Evolutionary conservation across 2,797 vertebrate species (phyloP), one percentile per base, ranked within the genome.

Genomic region (Sebastes cheni): DNA sequence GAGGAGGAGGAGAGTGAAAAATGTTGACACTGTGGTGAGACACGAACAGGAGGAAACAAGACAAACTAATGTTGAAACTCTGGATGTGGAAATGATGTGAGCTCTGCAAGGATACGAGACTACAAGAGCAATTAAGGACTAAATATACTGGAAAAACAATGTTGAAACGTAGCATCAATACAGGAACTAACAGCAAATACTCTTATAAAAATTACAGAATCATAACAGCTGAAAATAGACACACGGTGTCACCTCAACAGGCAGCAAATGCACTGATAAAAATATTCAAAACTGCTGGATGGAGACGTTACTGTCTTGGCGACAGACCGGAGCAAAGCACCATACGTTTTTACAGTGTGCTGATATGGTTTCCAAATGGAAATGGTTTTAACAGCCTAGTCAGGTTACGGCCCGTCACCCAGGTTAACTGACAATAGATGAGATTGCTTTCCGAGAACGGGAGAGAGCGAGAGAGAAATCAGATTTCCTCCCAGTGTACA

Each of bases 351-450:
- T 32, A 61, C 69, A 56, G 62, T 2, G 36, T 22, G 50, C 67
- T 30, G 75, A 79, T 81, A 22, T 56, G 69, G 11, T 61, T 81
- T 68, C 22, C 4, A 2, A 46, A 54, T 4, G 27, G 58, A 71
- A 77, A 70, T 59, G 66, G 52, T 62, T 80, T 86, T 62, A 71
- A 72, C 75, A 82, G 75, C 29, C 25, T 25, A 13, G 71, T 79
- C 62, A 61, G 36, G 82, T 77, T 70, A 80, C 8, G 3, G 58
- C 62, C 80, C 20, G 11, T 77, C 84, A 73, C 81, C 36, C 74
- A 73, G 79, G 76, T 80, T 76, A 79, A 75, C 74, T 58, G 74
- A 79, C 46, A 70, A 23, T 32, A 66, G 60, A 77, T 42, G 72
- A 72, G 68, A 70, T 27, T 29, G 42, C 61, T 75, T 30, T 74